Percentiles rank a stretch among this genome's conserved stretches.
These are phyloP conservation scores for Eupithecia subumbrata DNA, from an alignment of 2,888 invertebrate species.

Conservation along the genomic window DNA sequence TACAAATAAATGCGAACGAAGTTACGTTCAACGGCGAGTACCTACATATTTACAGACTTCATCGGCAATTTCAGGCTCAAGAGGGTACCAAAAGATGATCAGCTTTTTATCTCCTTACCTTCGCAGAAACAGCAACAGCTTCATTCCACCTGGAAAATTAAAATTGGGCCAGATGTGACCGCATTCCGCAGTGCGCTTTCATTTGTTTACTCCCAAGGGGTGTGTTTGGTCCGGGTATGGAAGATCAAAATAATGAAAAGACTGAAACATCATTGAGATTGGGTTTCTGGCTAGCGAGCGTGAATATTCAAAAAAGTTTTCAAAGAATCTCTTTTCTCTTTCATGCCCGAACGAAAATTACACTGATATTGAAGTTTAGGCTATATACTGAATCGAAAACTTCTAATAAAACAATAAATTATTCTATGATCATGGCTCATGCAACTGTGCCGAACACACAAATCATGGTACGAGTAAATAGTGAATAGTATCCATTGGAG, in stretches of 20 bases:
- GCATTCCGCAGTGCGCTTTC: neutral
- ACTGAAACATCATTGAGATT: neutral
- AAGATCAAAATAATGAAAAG: no score
- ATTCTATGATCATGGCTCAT: no score
- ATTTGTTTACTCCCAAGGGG: neutral
- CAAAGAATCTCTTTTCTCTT: no score
- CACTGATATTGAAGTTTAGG: no score
- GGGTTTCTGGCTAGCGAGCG: neutral
- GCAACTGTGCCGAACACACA: no score
- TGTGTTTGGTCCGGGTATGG: neutral
- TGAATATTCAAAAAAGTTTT: no score
- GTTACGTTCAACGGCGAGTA: neutral
- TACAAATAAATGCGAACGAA: neutral
- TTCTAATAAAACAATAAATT: no score
- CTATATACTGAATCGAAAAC: no score
- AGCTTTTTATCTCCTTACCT: neutral
- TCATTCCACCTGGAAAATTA: neutral
- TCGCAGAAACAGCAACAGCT: neutral
- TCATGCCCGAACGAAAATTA: no score
- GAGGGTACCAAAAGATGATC: neutral
- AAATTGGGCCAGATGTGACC: constrained; percentile 6
- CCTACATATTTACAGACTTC: neutral
- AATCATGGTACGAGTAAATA: no score
- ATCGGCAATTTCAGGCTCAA: neutral
- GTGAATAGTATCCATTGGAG: no score